These are phyloP conservation scores for Aradus depressus DNA, from an alignment of 2,888 invertebrate genomes.

Conservation along the genomic window DNA sequence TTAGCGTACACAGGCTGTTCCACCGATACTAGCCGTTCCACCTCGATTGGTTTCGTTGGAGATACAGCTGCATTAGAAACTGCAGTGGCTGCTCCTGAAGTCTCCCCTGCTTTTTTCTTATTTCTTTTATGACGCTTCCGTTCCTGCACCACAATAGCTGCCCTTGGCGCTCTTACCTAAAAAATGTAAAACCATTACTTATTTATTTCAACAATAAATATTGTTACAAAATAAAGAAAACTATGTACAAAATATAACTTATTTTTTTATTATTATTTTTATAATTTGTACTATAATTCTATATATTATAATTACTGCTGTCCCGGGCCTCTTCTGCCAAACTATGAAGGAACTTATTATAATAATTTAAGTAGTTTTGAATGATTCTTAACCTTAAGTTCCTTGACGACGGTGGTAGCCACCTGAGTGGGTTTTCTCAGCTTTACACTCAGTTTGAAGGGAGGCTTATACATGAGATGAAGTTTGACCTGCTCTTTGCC, in stretches of 20 bases:
- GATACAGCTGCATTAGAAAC: too few species aligned
- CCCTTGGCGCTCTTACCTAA: conserved; percentile 19
- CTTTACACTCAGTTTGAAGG: conserved; percentile 74
- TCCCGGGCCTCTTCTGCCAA: too few species aligned
- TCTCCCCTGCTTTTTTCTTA: conserved; percentile 23
- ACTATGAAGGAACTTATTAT: too few species aligned
- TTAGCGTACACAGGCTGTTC: conserved; percentile 15
- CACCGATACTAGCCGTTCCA: conserved; percentile 16
- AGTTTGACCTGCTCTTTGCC: conserved; percentile 50
- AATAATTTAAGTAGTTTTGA: not conserved
- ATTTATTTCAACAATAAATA: not conserved
- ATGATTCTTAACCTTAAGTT: conserved; percentile 24
- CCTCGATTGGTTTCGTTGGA: conserved; percentile 12
- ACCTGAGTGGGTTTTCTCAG: conserved; percentile 37
- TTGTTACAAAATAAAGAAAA: not conserved
- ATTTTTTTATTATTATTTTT: too few species aligned
- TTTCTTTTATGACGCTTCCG: conserved; percentile 23
- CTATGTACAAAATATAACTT: too few species aligned
- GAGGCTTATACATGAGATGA: conserved; percentile 78
- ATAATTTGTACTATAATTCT: too few species aligned
- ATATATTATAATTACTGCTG: too few species aligned
- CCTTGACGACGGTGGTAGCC: conserved; percentile 30
- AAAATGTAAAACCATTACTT: not conserved
- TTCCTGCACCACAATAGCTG: conserved; percentile 27
- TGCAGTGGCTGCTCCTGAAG: conserved; percentile 7